Evolutionary conservation across 1,140 invertebrate species (phyloP), one percentile per base, ranked within the genome.

Genomic region (Probaryconus sp.): DNA sequence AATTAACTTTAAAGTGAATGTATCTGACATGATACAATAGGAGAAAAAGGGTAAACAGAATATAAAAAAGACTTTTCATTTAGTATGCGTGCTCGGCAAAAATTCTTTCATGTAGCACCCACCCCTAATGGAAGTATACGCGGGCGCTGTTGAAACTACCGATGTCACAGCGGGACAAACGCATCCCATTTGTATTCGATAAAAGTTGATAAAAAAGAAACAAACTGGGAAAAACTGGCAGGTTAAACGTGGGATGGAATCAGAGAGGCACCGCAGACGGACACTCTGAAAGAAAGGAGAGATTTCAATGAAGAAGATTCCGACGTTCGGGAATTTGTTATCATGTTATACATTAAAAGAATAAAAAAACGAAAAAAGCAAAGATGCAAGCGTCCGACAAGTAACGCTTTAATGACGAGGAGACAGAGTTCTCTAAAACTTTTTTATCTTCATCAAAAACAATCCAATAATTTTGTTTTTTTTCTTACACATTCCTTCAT

Each of bases 121-220:
- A 9, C 38, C n/a, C 28, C 20, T 43, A 47, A 38, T 38, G 20
- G 38, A 17, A 45, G 20, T 37, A 21, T 38, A 24, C 40, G 40
- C 61, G 35, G 17, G 26, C 43, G 43, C 42, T 33, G 50, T 45
- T 18, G 48, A 47, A 45, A 69, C 55, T 38, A 50, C 47, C 35
- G 33, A 55, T 40, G 48, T 61, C 56, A 30, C 67, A 55, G 67
- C 65, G 35, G 67, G 67, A 70, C 56, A 60, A 51, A 53, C 64
- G 53, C 51, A 47, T 20, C 33, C 64, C 45, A 68, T 68, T 68
- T 68, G 64, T 60, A 60, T 58, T 51, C 53, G 53, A 60, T 60
- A 68, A 70, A 63, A 63, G 33, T 55, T 42, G 16, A 61, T 61
- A 70, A 70, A 63, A 61, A 60, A 68, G 18, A 28, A 61, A 55